Evolutionary conservation across 2,797 vertebrate genomes (phyloP).

Genomic region (Anomalospiza imberbis): DNA sequence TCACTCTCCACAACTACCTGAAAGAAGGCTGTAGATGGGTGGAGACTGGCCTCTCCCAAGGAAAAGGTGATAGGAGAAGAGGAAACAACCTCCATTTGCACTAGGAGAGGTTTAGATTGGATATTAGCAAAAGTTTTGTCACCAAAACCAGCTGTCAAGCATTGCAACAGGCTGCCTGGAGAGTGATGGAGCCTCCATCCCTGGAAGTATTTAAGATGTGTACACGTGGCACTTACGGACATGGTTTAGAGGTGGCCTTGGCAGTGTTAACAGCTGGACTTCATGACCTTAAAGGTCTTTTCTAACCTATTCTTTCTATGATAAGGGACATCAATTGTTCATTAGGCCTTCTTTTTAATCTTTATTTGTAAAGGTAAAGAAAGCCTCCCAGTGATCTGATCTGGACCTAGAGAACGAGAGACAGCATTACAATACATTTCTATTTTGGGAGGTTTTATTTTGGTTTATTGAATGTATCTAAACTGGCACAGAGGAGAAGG

Average conservation of each 20-base stretch:
- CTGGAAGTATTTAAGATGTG: background rate
- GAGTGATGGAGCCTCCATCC: background rate
- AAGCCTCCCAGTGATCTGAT: background rate
- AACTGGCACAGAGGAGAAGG: background rate
- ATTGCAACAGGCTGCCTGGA: background rate
- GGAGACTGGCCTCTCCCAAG: background rate
- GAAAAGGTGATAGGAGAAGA: background rate
- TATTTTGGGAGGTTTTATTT: background rate
- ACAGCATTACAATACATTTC: background rate
- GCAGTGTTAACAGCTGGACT: background rate
- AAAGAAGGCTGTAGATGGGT: background rate
- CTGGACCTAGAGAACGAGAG: background rate
- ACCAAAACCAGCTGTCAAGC: background rate
- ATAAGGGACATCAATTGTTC: background rate
- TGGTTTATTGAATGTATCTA: background rate
- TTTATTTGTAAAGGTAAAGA: background rate
- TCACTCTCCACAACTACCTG: background rate
- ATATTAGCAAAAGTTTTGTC: background rate
- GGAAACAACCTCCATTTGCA: background rate
- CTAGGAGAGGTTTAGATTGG: background rate
- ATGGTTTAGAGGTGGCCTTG: background rate
- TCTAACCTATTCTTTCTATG: background rate
- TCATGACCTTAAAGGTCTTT: background rate
- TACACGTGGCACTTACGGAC: accelerated
- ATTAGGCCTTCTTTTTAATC: background rate